These are phyloP conservation scores for Pseudorectes ferrugineus DNA, from an alignment of 2,113 vertebrate species.

Conservation along the genomic window DNA sequence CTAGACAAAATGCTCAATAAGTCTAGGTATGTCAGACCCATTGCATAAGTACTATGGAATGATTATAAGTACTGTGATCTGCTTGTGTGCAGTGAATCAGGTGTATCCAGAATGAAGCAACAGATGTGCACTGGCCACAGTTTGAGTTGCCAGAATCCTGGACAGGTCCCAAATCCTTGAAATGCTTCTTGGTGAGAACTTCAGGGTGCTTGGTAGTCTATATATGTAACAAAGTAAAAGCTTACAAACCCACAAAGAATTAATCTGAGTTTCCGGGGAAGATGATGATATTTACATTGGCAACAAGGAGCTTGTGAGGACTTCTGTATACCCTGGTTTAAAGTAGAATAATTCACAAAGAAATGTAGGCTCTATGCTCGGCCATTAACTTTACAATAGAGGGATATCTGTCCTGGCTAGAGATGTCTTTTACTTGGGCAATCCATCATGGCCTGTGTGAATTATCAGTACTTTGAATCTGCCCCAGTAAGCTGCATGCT, in stretches of 20 bases:
- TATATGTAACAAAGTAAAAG: not conserved
- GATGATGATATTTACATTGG: no score
- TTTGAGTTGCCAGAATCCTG: not conserved
- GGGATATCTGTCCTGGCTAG: not conserved
- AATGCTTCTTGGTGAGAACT: not conserved
- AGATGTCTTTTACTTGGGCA: not conserved
- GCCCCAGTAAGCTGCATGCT: not conserved
- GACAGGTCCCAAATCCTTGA: not conserved
- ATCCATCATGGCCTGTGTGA: not conserved
- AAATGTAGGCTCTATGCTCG: accelerated
- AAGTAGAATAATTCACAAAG: not conserved
- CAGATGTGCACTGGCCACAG: not conserved
- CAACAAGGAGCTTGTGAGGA: not conserved
- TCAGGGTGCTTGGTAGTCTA: not conserved
- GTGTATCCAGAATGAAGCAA: not conserved
- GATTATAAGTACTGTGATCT: not conserved
- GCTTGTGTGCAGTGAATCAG: not conserved
- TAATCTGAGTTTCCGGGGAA: not conserved
- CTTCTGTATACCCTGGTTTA: not conserved
- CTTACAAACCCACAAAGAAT: not conserved
- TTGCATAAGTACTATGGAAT: not conserved
- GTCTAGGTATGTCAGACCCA: not conserved
- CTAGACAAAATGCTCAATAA: not conserved
- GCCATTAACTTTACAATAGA: not conserved
- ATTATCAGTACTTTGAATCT: not conserved